These are phyloP conservation scores for Pipa parva DNA, from an alignment of 2,113 vertebrate species.

Conservation along the genomic window DNA sequence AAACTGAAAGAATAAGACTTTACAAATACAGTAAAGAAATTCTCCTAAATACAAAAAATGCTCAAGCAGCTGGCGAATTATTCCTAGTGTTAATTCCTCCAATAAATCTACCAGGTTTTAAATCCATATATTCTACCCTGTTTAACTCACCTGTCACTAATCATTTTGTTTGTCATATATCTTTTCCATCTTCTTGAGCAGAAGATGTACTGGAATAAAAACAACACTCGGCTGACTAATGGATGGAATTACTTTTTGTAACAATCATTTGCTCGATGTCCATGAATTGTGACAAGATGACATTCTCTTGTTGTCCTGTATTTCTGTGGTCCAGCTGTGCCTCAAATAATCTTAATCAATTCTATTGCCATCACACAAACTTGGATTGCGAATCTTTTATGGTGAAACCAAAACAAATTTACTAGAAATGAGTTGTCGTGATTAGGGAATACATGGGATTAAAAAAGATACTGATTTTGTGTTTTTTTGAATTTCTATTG, in stretches of 20 bases:
- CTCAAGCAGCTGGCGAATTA: not conserved
- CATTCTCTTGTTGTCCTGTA: conserved; percentile 14
- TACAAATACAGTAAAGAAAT: not conserved
- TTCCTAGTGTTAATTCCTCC: conserved; percentile 24
- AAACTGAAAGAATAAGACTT: not conserved
- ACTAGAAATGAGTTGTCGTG: no score
- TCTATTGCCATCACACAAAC: no score
- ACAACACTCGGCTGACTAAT: not conserved
- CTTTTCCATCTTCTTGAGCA: conserved; percentile 25
- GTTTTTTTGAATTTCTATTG: no score
- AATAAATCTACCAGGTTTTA: conserved; percentile 1
- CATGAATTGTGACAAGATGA: conserved; percentile 30
- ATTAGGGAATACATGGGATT: no score
- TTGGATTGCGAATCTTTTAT: no score
- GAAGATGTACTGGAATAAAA: conserved; percentile 14
- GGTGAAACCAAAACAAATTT: no score
- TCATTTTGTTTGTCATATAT: conserved; percentile 32
- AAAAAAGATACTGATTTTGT: no score
- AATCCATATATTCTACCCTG: conserved; percentile 15
- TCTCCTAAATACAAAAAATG: not conserved
- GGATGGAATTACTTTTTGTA: conserved; percentile 16
- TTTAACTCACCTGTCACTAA: conserved; percentile 20
- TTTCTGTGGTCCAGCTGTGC: not conserved
- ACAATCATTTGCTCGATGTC: conserved; percentile 16
- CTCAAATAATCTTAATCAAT: conserved; percentile 1